These are phyloP conservation scores for Venustaconcha ellipsiformis DNA, from an alignment of 1,140 invertebrate genomes.

Conservation along the genomic window DNA sequence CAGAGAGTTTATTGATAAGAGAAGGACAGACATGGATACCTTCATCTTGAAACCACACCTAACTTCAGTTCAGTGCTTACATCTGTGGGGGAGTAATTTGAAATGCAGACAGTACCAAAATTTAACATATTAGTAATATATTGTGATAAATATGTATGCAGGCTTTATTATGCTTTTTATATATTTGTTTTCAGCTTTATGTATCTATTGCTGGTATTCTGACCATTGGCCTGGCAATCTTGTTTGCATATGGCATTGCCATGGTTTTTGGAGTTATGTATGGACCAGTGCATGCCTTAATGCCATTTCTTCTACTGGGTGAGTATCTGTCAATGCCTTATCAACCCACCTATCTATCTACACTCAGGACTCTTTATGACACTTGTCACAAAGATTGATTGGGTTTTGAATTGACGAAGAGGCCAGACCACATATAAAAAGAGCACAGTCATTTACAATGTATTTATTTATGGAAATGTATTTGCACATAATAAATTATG, in stretches of 20 bases:
- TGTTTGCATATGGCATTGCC: slow-evolving; percentile 80
- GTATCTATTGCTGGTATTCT: slow-evolving; percentile 78
- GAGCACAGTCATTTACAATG: slow-evolving; percentile 72
- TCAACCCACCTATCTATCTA: background rate
- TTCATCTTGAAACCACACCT: too few relatives aligned
- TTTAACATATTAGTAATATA: too few relatives aligned
- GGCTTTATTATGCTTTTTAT: slow-evolving; percentile 49
- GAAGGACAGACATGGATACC: too few relatives aligned
- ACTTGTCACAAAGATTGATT: background rate
- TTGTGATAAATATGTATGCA: background rate
- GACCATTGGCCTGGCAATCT: slow-evolving; percentile 82
- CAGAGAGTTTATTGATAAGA: too few relatives aligned
- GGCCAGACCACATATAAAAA: background rate
- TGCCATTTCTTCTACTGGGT: slow-evolving; percentile 86
- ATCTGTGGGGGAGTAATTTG: too few relatives aligned
- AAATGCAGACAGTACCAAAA: too few relatives aligned
- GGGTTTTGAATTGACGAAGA: background rate
- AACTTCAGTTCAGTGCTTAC: too few relatives aligned
- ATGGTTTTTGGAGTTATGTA: slow-evolving; percentile 81
- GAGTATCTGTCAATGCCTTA: slow-evolving; percentile 23
- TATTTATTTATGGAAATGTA: slow-evolving; percentile 74
- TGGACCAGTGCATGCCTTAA: slow-evolving; percentile 84
- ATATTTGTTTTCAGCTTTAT: slow-evolving; percentile 59
- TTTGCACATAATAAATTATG: background rate
- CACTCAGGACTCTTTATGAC: background rate